Conservation (phyloP, 2,113 vertebrate genomes). For the Coptodon rendalli region DNA sequence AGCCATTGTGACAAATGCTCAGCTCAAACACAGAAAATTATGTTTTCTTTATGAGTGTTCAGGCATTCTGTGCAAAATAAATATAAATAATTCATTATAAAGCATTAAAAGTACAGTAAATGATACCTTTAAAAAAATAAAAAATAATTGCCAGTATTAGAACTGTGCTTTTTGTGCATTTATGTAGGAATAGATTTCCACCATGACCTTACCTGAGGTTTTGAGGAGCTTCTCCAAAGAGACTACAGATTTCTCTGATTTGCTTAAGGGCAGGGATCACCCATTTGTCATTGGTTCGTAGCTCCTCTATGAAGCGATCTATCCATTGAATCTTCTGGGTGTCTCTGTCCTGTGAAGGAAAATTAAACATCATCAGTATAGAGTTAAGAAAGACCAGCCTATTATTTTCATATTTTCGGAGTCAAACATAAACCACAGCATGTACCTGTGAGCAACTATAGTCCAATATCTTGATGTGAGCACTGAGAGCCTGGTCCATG, state of each 20-base stretch:
- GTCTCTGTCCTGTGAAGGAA: slow-evolving; percentile 85
- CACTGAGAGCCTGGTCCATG: slow-evolving; percentile 98
- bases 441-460: slow-evolving; percentile 98
- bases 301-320: slow-evolving; percentile 98
- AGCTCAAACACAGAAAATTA: neutral
- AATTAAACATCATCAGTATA: neutral
- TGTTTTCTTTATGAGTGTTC: neutral
- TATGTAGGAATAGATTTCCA: neutral
- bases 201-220: slow-evolving; percentile 85
- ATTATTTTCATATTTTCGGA: neutral
- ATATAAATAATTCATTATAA: neutral
- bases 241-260: slow-evolving; percentile 98
- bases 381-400: neutral
- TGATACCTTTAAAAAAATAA: neutral
- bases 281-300: slow-evolving; percentile 99
- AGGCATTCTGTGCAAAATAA: neutral
- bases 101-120: neutral
- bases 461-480: slow-evolving; percentile 99
- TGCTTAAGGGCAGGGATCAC: slow-evolving; percentile 98
- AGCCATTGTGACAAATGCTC: neutral
- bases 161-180: neutral
- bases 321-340: slow-evolving; percentile 99
- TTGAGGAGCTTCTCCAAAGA: slow-evolving; percentile 98
- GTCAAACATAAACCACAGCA: neutral
- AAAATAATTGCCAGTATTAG: neutral